phyloP scores from a whole-genome alignment of 2,888 invertebrate genomes.

The Cartodere bifasciata region DNA sequence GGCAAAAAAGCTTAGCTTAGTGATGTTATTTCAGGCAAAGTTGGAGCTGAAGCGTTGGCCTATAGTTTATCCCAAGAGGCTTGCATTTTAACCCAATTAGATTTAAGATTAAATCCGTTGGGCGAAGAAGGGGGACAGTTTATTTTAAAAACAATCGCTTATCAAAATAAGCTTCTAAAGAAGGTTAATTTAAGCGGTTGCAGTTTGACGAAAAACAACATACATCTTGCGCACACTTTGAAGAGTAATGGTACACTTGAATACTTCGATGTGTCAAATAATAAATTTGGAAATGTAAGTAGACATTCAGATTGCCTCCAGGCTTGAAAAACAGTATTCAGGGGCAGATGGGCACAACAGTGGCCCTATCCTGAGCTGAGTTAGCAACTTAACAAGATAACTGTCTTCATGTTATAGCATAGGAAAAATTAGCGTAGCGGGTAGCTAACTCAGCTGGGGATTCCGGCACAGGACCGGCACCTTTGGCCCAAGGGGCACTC shows the following conservation, averaged over 20 bases:
- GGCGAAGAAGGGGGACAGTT: constrained; percentile 19
- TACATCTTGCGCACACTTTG: constrained; percentile 22
- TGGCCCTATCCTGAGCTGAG: too few relatives aligned
- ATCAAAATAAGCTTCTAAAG: constrained; percentile 17
- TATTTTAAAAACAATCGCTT: constrained; percentile 18
- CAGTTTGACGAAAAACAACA: constrained; percentile 21
- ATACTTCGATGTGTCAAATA: constrained; percentile 28
- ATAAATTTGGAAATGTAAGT: constrained; percentile 31
- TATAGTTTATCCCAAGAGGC: constrained; percentile 19
- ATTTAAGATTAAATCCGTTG: constrained; percentile 25
- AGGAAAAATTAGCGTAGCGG: too few relatives aligned
- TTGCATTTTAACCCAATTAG: constrained; percentile 19
- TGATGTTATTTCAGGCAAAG: constrained; percentile 17
- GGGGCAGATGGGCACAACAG: too few relatives aligned
- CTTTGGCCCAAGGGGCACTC: too few relatives aligned
- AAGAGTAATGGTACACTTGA: constrained; percentile 21
- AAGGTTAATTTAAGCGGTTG: constrained; percentile 24
- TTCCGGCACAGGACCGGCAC: too few relatives aligned
- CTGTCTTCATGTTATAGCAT: too few relatives aligned
- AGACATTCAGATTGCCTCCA: too few relatives aligned
- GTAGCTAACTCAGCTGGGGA: too few relatives aligned
- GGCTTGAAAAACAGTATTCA: too few relatives aligned
- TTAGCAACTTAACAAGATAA: too few relatives aligned
- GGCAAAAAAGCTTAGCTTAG: not conserved
- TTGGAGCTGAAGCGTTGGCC: constrained; percentile 22